Evolutionary conservation across 2,113 vertebrate species (phyloP).

Genomic region (Datnioides undecimradiatus): DNA sequence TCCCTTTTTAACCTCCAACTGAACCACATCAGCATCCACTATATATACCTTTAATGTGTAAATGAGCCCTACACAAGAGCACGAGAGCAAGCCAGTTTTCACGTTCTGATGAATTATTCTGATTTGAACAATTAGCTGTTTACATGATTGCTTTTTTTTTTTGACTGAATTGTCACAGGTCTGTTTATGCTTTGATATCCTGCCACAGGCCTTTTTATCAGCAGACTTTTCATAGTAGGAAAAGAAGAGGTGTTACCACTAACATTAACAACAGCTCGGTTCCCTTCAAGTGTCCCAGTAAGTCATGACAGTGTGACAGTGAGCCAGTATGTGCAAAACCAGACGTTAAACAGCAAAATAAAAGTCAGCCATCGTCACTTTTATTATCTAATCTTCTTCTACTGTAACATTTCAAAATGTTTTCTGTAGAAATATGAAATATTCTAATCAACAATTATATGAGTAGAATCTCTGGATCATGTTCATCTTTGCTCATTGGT

Average conservation of each 20-base stretch:
- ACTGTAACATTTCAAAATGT: too few species aligned
- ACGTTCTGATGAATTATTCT: background rate
- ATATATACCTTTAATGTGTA: slow-evolving; percentile 36
- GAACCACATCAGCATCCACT: slow-evolving; percentile 20
- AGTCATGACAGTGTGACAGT: background rate
- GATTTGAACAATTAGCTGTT: slow-evolving; percentile 4
- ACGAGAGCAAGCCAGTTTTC: background rate
- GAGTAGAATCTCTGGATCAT: background rate
- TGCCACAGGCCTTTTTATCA: background rate
- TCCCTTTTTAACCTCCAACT: background rate
- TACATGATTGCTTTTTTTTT: background rate
- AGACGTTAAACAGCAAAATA: slow-evolving; percentile 1
- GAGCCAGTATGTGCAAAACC: slow-evolving; percentile 6
- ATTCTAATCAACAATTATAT: too few species aligned
- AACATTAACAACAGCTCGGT: background rate
- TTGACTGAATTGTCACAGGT: slow-evolving; percentile 3
- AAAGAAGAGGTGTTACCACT: background rate
- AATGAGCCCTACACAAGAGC: slow-evolving; percentile 19
- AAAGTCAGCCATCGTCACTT: background rate
- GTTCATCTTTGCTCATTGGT: background rate
- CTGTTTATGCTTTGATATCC: slow-evolving; percentile 8
- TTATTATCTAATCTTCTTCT: background rate
- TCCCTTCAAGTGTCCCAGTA: slow-evolving; percentile 6
- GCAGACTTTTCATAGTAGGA: slow-evolving; percentile 6
- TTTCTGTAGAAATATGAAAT: too few species aligned